Evolutionary conservation across 2,113 vertebrate species (phyloP).

Genomic region (Psilopogon haemacephalus): DNA sequence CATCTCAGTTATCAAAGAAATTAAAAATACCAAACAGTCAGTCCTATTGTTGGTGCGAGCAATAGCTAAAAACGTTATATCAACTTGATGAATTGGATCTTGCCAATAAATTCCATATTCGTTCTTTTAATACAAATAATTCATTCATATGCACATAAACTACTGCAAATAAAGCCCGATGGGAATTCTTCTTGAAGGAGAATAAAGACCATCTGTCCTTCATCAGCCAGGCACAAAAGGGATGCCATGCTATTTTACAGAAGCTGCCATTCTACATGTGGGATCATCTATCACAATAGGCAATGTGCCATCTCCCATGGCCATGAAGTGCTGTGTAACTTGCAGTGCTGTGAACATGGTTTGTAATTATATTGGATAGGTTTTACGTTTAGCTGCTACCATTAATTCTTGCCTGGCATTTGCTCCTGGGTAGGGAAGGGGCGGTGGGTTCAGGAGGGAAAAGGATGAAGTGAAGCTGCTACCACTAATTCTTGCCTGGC

Average conservation of each 20-base stretch:
- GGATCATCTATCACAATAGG: neutral
- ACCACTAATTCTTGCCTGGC: neutral
- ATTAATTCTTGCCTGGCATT: neutral
- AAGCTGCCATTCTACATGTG: constrained; percentile 25
- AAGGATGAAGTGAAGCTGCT: no score
- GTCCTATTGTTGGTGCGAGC: neutral
- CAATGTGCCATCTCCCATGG: neutral
- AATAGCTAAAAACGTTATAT: neutral
- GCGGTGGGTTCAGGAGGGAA: no score
- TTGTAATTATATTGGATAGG: neutral
- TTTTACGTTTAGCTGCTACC: neutral
- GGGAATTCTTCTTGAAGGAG: constrained; percentile 15
- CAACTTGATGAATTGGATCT: neutral
- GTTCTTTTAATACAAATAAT: constrained; percentile 19
- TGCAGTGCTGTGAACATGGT: neutral
- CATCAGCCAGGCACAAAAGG: neutral
- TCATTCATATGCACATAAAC: neutral
- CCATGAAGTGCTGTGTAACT: neutral
- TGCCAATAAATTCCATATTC: neutral
- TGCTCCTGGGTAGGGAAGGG: neutral
- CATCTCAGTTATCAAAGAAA: neutral
- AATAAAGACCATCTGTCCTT: constrained; percentile 35
- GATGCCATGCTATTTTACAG: neutral
- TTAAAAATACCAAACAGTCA: neutral
- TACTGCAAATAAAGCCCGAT: neutral